Evolutionary conservation across 2,113 vertebrate species (phyloP).

Genomic region (Nycticryphes semicollaris): DNA sequence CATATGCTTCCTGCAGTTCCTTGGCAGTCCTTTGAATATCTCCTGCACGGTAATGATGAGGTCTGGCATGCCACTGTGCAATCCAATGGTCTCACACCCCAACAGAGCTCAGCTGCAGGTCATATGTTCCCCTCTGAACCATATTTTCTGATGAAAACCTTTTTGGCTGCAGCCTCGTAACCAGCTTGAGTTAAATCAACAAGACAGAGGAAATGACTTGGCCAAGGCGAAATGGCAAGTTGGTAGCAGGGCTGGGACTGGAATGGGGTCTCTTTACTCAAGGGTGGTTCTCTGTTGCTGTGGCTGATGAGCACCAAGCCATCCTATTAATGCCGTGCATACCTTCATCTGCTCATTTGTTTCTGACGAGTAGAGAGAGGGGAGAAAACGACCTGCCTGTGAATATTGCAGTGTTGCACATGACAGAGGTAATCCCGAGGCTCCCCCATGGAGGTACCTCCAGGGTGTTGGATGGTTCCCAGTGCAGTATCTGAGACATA

Average conservation of each 20-base stretch:
- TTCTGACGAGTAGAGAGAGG: not conserved
- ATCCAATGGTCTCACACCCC: conserved; percentile 70
- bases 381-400: not conserved
- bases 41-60: conserved; percentile 51
- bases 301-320: not conserved
- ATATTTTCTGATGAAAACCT: conserved; percentile 60
- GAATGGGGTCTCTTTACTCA: not conserved
- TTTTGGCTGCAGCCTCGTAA: conserved; percentile 39
- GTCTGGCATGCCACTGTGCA: conserved; percentile 64
- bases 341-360: not conserved
- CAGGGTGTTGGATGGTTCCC: not conserved
- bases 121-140: conserved; percentile 67
- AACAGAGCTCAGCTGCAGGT: conserved; percentile 67
- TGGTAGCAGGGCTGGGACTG: not conserved
- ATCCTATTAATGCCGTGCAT: not conserved
- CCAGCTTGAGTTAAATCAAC: conserved; percentile 49
- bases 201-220: not conserved
- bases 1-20: conserved; percentile 63
- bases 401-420: not conserved
- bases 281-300: not conserved
- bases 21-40: conserved; percentile 23
- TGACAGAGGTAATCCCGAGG: not conserved
- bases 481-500: not conserved
- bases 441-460: not conserved
- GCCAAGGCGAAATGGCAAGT: not conserved